phyloP scores from a whole-genome alignment of 2,113 vertebrate genomes.

The Pitta sordida region DNA sequence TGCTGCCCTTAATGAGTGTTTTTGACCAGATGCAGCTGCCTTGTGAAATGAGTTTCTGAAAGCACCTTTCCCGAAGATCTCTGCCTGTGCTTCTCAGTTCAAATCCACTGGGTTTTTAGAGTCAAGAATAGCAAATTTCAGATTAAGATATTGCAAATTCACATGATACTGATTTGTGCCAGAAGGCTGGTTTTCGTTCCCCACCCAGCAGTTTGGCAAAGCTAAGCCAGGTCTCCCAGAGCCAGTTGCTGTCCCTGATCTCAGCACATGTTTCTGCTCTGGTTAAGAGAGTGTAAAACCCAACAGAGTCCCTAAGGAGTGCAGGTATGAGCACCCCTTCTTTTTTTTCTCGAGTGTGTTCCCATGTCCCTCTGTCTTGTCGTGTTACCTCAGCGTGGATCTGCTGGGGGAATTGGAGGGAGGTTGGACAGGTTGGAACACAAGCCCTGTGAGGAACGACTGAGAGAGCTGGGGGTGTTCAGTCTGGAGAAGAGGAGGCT shows the following conservation, averaged over 20 bases:
- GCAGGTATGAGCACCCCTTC: neutral
- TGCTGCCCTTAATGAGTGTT: neutral
- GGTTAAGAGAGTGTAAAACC: neutral
- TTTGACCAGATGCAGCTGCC: neutral
- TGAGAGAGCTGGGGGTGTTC: no score
- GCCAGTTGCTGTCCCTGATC: neutral
- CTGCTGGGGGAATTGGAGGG: neutral
- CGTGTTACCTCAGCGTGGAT: rapidly evolving
- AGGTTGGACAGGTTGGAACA: neutral
- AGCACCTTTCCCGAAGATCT: neutral
- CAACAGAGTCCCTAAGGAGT: neutral
- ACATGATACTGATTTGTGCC: rapidly evolving
- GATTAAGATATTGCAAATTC: neutral
- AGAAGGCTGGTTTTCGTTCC: neutral
- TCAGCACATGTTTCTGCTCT: rapidly evolving
- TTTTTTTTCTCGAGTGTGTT: neutral
- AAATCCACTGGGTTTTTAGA: neutral
- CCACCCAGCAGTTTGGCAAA: neutral
- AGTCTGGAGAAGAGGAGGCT: no score
- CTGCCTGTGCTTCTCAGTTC: neutral
- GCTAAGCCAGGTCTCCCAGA: neutral
- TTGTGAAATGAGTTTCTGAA: neutral
- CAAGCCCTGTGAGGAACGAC: no score
- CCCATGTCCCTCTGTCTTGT: rapidly evolving
- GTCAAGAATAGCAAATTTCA: neutral